phyloP scores from a whole-genome alignment of 1,140 invertebrate genomes.

The Solen grandis region DNA sequence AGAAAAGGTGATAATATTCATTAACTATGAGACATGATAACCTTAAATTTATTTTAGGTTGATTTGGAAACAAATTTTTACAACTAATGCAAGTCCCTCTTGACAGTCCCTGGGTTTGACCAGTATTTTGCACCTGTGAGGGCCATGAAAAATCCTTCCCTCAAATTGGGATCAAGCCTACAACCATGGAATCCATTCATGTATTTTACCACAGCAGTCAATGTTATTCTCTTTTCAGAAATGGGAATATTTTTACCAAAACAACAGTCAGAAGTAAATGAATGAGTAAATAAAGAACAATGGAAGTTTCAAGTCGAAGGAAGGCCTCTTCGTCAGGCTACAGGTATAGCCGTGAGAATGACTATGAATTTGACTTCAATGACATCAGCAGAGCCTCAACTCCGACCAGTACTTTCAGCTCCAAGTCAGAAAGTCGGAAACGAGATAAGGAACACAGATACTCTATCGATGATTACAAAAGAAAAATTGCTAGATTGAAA shows the following conservation, averaged over 20 bases:
- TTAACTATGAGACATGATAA: background rate
- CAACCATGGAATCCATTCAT: background rate
- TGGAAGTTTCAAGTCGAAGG: slow-evolving; percentile 19
- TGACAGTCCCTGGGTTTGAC: too few species aligned
- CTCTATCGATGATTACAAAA: slow-evolving; percentile 63
- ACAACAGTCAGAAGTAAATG: background rate
- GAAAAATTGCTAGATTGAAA: slow-evolving; percentile 68
- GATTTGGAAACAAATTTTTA: too few species aligned
- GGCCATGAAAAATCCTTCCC: background rate
- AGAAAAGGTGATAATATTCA: too few species aligned
- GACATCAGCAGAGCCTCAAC: slow-evolving; percentile 70
- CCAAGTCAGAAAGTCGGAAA: slow-evolving; percentile 66
- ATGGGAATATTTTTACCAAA: background rate
- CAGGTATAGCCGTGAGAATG: slow-evolving; percentile 37
- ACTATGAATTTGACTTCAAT: slow-evolving; percentile 70
- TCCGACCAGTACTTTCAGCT: slow-evolving; percentile 67
- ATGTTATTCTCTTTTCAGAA: background rate
- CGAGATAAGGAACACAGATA: slow-evolving; percentile 58
- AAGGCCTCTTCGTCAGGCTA: slow-evolving; percentile 24
- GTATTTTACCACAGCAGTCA: background rate
- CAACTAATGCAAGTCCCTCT: too few species aligned
- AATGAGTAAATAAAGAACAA: background rate
- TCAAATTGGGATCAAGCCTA: background rate
- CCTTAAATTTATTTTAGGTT: too few species aligned
- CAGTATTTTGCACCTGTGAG: too few species aligned